Conservation (phyloP, 2,888 invertebrate genomes). For the Trypoxylon attenuatum region DNA sequence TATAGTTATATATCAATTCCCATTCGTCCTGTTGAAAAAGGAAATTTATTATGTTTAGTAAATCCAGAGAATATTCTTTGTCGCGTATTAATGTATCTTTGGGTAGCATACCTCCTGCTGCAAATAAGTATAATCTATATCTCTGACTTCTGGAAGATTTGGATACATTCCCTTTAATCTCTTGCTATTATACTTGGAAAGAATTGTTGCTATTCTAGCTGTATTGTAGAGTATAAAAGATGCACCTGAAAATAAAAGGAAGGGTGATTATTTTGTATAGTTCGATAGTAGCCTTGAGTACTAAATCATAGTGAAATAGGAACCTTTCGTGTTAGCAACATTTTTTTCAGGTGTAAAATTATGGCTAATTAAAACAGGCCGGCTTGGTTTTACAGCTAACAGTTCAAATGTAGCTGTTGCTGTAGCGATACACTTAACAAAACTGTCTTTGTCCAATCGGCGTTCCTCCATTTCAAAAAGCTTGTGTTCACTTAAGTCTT, state of each 20-base stretch:
- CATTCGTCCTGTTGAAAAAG: conserved; percentile 83
- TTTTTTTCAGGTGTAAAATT: conserved; percentile 66
- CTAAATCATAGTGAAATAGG: background rate
- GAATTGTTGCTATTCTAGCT: conserved; percentile 82
- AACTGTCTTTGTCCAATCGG: conserved; percentile 75
- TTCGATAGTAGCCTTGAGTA: background rate
- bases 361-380: conserved; percentile 77
- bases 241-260: conserved; percentile 76
- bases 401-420: conserved; percentile 83
- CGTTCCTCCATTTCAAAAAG: conserved; percentile 77
- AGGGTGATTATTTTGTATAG: conserved; percentile 3
- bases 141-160: conserved; percentile 77
- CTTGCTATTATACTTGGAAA: conserved; percentile 79
- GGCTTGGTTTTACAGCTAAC: conserved; percentile 80
- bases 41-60: conserved; percentile 27
- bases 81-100: background rate
- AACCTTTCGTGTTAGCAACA: conserved; percentile 78
- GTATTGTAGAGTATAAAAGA: conserved; percentile 87
- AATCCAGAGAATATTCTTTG: no score
- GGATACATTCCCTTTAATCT: conserved; percentile 78
- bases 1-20: conserved; percentile 82
- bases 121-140: conserved; percentile 80
- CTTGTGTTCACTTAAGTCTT: conserved; percentile 79
- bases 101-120: conserved; percentile 78
- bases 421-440: conserved; percentile 79